Conservation (phyloP, 1,140 invertebrate species). For the Asbolus verrucosus region DNA sequence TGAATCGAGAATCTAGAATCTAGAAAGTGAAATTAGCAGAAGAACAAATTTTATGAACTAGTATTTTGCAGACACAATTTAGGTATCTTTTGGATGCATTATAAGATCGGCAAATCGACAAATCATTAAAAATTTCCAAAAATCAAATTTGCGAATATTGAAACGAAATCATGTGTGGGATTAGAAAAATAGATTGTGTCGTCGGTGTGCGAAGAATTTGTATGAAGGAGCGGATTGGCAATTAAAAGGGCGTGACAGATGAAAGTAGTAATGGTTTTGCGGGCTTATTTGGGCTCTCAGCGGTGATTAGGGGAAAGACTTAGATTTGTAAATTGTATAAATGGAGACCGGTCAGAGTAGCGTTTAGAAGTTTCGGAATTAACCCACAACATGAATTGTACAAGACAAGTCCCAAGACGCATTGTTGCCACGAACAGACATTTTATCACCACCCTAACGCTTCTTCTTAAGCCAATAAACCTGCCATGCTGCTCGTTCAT, state of each 20-base stretch:
- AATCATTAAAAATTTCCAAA: too few relatives aligned
- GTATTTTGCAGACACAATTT: too few relatives aligned
- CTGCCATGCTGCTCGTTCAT: conserved; percentile 61
- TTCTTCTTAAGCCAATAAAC: conserved; percentile 62
- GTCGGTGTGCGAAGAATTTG: background rate
- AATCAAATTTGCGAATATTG: too few relatives aligned
- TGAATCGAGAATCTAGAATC: too few relatives aligned
- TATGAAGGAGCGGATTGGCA: background rate
- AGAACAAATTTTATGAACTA: too few relatives aligned
- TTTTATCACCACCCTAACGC: conserved; percentile 61
- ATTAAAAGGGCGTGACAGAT: background rate
- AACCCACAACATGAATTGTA: conserved; percentile 61
- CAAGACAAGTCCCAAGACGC: conserved; percentile 60
- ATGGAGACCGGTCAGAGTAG: conserved; percentile 26
- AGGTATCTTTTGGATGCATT: too few relatives aligned
- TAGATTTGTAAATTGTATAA: conserved; percentile 44
- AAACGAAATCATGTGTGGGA: too few relatives aligned
- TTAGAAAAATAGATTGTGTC: background rate
- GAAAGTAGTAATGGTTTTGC: conserved; percentile 14
- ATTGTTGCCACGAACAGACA: conserved; percentile 63
- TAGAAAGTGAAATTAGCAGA: too few relatives aligned
- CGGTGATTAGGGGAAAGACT: conserved; percentile 25
- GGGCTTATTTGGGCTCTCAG: background rate
- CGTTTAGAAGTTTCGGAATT: conserved; percentile 59
- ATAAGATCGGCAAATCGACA: too few relatives aligned